Conservation (phyloP, 92 coral and sea anemone species). For the Epizoanthus stellaris region DNA sequence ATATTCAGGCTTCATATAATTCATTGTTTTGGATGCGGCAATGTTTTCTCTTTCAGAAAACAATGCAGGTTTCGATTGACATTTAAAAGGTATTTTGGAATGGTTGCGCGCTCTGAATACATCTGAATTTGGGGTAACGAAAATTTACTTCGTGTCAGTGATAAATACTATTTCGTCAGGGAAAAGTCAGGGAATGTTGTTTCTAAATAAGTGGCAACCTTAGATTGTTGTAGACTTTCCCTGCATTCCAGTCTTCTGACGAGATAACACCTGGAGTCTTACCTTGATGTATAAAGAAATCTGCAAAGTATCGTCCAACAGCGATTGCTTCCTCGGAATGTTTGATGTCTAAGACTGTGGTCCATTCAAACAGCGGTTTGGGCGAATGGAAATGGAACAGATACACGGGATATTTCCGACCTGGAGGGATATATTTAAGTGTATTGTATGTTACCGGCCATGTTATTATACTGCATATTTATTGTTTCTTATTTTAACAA, state of each 20-base stretch:
- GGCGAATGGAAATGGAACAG: conserved; percentile 64
- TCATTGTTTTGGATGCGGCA: no score
- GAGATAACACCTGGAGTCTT: not conserved
- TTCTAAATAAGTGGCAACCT: no score
- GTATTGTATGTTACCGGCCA: not conserved
- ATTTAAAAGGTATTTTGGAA: no score
- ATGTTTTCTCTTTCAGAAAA: no score
- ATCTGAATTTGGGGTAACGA: no score
- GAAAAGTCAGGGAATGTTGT: no score
- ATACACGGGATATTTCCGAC: conserved; percentile 64
- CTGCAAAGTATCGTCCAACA: conserved; percentile 50
- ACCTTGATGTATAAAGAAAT: conserved; percentile 69
- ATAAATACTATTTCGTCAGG: no score
- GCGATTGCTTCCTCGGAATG: conserved; percentile 49
- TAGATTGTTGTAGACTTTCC: not conserved
- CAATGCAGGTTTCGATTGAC: no score
- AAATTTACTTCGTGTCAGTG: no score
- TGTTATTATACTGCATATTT: not conserved
- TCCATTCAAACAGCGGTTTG: conserved; percentile 68
- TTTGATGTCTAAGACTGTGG: conserved; percentile 21
- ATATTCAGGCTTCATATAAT: no score
- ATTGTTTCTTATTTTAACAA: not conserved
- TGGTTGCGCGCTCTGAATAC: no score
- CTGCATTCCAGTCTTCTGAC: not conserved
- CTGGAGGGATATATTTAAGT: conserved; percentile 19